These are phyloP conservation scores for Lordiphosa stackelbergi DNA, from an alignment of 1,140 invertebrate species.

Conservation along the genomic window DNA sequence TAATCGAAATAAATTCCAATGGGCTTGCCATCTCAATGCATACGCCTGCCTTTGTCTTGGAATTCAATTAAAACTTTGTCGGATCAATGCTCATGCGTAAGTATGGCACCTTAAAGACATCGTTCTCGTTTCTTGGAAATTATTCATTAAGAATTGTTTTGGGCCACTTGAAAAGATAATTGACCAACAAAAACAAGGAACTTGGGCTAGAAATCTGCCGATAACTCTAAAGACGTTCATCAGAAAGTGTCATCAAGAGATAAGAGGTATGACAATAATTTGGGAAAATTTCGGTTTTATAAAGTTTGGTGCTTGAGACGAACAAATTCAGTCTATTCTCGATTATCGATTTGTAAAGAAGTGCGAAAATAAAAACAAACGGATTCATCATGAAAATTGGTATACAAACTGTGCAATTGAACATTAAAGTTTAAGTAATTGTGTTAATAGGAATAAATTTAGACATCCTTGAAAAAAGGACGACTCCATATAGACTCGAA, in stretches of 20 bases:
- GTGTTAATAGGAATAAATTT: too few species aligned
- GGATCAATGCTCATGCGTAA: constrained; percentile 22
- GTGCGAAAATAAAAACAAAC: background rate
- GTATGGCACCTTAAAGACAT: constrained; percentile 7
- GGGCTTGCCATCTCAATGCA: constrained; percentile 47
- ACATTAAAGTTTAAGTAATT: too few species aligned
- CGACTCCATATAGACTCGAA: too few species aligned
- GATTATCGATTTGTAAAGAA: constrained; percentile 21
- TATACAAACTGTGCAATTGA: constrained; percentile 9
- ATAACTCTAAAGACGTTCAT: constrained; percentile 32
- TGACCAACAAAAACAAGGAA: constrained; percentile 22
- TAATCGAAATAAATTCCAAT: constrained; percentile 74
- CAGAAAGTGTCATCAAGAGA: constrained; percentile 33
- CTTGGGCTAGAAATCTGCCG: constrained; percentile 33
- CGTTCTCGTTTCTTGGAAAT: constrained; percentile 27
- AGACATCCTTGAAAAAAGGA: too few species aligned
- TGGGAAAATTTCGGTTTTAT: constrained; percentile 40
- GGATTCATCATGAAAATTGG: constrained; percentile 48
- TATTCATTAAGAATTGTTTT: constrained; percentile 27
- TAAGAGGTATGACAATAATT: constrained; percentile 42
- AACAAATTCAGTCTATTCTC: constrained; percentile 46
- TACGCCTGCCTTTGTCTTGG: constrained; percentile 19
- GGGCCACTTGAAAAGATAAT: constrained; percentile 32
- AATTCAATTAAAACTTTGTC: constrained; percentile 70
- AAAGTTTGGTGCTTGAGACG: constrained; percentile 15